These are phyloP conservation scores for Botrylloides violaceus DNA, from an alignment of 23 tunicate species.

Conservation along the genomic window DNA sequence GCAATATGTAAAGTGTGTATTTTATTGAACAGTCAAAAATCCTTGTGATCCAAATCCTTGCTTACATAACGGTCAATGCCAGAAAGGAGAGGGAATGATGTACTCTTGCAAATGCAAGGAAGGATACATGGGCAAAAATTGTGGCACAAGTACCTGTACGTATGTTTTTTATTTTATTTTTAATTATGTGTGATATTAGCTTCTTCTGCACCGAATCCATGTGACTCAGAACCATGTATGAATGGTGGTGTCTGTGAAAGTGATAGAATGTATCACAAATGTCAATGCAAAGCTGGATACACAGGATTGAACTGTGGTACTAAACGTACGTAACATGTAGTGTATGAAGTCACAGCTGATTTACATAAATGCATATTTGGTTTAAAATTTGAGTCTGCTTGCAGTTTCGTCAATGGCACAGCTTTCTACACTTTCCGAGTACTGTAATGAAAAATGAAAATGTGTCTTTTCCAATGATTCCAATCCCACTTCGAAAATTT, in stretches of 20 bases:
- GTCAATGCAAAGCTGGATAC: background rate
- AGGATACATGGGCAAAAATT: background rate
- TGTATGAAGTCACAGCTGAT: no score
- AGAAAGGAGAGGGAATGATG: background rate
- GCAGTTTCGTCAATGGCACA: no score
- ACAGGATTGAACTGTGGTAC: background rate
- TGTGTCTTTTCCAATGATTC: no score
- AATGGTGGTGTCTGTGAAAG: background rate
- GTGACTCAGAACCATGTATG: slow-evolving; percentile 2
- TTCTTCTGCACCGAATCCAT: slow-evolving; percentile 11
- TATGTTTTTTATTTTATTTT: no score
- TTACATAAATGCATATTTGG: no score
- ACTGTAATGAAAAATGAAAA: no score
- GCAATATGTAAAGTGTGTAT: no score
- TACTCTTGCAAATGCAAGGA: background rate
- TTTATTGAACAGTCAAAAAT: background rate
- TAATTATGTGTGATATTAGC: no score
- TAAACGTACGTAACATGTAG: no score
- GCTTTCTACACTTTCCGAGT: no score
- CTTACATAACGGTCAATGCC: background rate
- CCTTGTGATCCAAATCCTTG: background rate
- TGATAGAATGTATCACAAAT: background rate
- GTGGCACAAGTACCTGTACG: background rate
- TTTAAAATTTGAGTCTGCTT: no score
- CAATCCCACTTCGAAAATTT: no score